phyloP scores from a whole-genome alignment of 2,888 invertebrate genomes.

The Apoda limacodes region DNA sequence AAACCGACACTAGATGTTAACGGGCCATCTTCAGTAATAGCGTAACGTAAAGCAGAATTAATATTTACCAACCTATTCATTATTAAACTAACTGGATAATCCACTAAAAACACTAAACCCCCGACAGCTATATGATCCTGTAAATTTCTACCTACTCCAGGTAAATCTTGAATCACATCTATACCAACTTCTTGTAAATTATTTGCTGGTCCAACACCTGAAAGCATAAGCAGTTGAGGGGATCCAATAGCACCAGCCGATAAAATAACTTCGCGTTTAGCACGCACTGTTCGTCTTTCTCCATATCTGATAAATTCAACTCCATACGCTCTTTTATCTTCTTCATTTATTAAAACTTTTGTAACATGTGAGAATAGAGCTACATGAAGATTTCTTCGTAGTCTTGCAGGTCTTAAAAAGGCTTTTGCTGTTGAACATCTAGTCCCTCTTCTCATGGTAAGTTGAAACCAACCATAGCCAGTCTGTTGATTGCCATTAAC shows the following conservation, averaged over 20 bases:
- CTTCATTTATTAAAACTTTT: conserved; percentile 78
- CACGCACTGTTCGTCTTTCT: conserved; percentile 71
- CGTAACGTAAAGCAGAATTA: conserved; percentile 85
- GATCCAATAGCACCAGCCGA: conserved; percentile 91
- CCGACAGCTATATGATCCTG: conserved; percentile 93
- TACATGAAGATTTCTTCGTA: conserved; percentile 84
- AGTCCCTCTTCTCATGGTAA: conserved; percentile 87
- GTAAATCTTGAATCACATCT: conserved; percentile 79
- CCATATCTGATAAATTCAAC: conserved; percentile 82
- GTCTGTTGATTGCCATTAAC: conserved; percentile 89
- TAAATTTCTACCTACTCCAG: conserved; percentile 87
- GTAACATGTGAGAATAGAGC: conserved; percentile 85
- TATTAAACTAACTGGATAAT: conserved; percentile 83
- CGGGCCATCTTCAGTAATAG: conserved; percentile 87
- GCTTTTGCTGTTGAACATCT: conserved; percentile 89
- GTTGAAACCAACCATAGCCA: conserved; percentile 88
- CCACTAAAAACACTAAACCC: conserved; percentile 83
- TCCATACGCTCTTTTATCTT: conserved; percentile 79
- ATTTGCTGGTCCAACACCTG: conserved; percentile 84
- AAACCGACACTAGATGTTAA: conserved; percentile 88
- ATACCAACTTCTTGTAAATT: conserved; percentile 80
- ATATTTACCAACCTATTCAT: conserved; percentile 85
- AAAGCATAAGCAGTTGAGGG: conserved; percentile 92
- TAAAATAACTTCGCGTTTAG: conserved; percentile 84
- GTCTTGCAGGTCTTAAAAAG: conserved; percentile 81